Evolutionary conservation across 1,140 invertebrate species (phyloP).

Genomic region (Trachymyrmex cornetzi): DNA sequence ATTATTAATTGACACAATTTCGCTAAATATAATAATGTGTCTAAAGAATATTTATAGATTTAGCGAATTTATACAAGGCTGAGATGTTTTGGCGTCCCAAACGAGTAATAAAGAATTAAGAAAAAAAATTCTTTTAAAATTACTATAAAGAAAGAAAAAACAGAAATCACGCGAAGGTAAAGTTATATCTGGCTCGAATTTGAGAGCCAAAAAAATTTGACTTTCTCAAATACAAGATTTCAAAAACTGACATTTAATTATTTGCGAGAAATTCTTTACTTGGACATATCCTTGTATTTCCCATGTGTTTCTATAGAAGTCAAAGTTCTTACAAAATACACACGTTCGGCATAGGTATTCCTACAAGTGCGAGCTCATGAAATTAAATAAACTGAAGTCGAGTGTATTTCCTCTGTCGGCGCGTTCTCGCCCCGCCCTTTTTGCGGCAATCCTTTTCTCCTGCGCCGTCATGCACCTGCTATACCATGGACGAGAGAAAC

Average conservation of each 20-base stretch:
- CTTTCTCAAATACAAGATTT: not conserved
- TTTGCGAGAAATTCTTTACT: not conserved
- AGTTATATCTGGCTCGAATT: not conserved
- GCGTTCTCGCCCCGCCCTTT: not conserved
- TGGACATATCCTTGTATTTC: not conserved
- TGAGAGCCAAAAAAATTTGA: no score
- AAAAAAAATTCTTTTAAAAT: not conserved
- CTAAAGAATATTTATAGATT: no score
- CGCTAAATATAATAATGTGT: no score
- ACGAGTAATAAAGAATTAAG: not conserved
- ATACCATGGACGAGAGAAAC: constrained; percentile 60
- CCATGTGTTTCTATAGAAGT: not conserved
- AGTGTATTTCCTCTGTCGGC: not conserved
- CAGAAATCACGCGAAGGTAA: not conserved
- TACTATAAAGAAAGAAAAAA: not conserved
- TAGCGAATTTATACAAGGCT: no score
- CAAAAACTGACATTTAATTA: not conserved
- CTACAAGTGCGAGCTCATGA: not conserved
- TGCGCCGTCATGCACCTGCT: constrained; percentile 70
- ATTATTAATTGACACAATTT: no score
- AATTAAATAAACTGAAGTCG: constrained; percentile 22
- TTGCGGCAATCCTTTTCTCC: constrained; percentile 61
- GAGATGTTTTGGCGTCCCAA: no score
- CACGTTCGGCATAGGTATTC: not conserved
- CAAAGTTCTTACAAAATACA: not conserved